phyloP scores from a whole-genome alignment of 2,113 vertebrate genomes.

The Penelope pileata region DNA sequence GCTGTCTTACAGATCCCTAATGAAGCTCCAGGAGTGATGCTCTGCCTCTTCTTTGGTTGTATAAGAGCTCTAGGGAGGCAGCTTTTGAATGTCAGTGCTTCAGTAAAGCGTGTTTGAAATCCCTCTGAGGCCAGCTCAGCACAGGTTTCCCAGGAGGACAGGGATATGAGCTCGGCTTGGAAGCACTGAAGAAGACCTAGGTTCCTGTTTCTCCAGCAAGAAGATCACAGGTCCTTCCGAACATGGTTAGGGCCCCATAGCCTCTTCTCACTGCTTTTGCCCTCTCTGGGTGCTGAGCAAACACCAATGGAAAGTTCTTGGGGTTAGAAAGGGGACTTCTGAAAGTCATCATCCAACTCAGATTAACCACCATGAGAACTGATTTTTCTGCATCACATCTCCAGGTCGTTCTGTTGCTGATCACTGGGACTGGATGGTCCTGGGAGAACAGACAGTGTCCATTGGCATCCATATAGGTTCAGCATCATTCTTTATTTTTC shows the following conservation, averaged over 20 bases:
- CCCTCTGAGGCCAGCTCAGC: not conserved
- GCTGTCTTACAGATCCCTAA: not conserved
- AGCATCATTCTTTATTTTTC: not conserved
- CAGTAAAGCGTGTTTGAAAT: not conserved
- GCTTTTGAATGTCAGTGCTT: not conserved
- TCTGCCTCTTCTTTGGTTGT: not conserved
- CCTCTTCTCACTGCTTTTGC: not conserved
- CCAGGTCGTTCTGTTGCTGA: rapidly evolving
- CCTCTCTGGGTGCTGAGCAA: not conserved
- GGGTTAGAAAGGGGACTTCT: not conserved
- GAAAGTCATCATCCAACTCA: not conserved
- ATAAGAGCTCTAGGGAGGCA: not conserved
- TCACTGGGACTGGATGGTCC: not conserved
- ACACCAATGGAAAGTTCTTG: not conserved
- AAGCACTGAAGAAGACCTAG: not conserved
- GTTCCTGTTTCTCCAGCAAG: not conserved
- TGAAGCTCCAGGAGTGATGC: not conserved
- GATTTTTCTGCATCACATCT: not conserved
- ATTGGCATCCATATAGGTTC: not conserved
- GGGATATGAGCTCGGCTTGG: not conserved
- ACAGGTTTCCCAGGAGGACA: not conserved
- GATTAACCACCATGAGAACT: not conserved
- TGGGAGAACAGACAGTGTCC: not conserved
- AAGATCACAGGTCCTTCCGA: not conserved
- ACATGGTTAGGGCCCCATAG: not conserved